Base-by-base conservation (phyloP, 2,888 invertebrate species). In the Acleris emargana region DNA sequence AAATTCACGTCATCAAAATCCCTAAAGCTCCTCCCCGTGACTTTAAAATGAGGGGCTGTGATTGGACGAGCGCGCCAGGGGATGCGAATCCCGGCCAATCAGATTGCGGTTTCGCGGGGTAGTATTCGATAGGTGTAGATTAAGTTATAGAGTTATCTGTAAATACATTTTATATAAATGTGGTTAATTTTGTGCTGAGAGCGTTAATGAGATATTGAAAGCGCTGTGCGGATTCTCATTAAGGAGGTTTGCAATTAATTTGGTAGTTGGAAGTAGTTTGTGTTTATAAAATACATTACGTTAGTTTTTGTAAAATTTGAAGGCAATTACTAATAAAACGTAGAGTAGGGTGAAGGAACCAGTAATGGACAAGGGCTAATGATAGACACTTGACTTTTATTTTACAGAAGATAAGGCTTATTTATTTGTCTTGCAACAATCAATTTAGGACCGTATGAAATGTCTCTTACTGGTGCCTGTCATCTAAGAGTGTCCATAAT, bases 121-220 rank as follows among this genome's bases (percentile, higher is more conserved):
- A 86, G 83, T 80, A 80, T 83, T 88, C 82, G 86, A 87, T 89
- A 89, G 87, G 86, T 90, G 87, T 89, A 89, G 90, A 92, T 92
- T 89, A 84, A 88, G 87, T 91, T 92, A 90, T 89, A 84, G 87
- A 82, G 86, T 80, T 58, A 79, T 79, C 78, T 76, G 79, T 80
- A 82, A 86, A 88, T 86, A 87, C 85, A 86, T 82, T 82, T 79
- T 81, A 83, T 89, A 85, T 88, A 88, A 88, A 84, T 81, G 81
- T 70, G 80, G 84, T 86, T 83, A 86, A 83, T 77, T 78, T 79
- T 77, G 76, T 74, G 71, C 74, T 71, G 75, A 75, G 77, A 77
- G 78, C 76, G 83, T 84, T 86, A 84, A 87, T 87, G 83, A 87
- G 78, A 82, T 82, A 81, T 79, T 76, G 76, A 76, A 77, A 74